Evolutionary conservation across 2,797 vertebrate genomes (phyloP).

Genomic region (Cirrhinus mrigala): DNA sequence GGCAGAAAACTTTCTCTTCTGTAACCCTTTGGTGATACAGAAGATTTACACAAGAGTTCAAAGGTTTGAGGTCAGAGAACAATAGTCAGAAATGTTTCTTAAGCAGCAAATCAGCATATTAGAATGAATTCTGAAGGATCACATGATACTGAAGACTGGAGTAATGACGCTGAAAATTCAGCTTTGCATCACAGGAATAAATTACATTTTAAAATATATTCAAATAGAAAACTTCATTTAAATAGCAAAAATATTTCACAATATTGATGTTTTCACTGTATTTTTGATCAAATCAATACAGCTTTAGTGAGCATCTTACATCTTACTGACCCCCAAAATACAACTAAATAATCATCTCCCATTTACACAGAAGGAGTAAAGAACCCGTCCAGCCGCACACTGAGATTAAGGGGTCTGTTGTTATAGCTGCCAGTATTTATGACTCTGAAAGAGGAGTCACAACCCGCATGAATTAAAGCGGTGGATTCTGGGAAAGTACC

Average conservation of each 20-base stretch:
- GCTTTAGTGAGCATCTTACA: neutral
- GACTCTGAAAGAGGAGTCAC: conserved; percentile 43
- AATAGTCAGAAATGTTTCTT: neutral
- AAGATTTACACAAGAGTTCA: neutral
- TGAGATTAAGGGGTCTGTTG: conserved; percentile 34
- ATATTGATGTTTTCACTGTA: neutral
- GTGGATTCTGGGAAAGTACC: conserved; percentile 56
- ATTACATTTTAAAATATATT: neutral
- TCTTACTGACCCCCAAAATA: neutral
- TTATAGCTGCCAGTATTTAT: conserved; percentile 56
- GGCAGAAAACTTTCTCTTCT: neutral
- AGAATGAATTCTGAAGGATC: neutral
- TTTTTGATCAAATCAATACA: neutral
- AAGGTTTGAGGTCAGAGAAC: neutral
- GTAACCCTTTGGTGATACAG: neutral
- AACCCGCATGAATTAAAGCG: conserved; percentile 49
- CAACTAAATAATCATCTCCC: neutral
- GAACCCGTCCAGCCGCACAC: neutral
- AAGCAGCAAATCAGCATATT: neutral
- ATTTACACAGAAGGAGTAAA: neutral
- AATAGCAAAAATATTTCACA: neutral
- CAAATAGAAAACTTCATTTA: neutral
- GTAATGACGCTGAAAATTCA: neutral
- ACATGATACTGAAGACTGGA: neutral
- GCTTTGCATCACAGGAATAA: neutral